Evolutionary conservation across 2,888 invertebrate genomes (phyloP).

Genomic region (Parelbella ahira): DNA sequence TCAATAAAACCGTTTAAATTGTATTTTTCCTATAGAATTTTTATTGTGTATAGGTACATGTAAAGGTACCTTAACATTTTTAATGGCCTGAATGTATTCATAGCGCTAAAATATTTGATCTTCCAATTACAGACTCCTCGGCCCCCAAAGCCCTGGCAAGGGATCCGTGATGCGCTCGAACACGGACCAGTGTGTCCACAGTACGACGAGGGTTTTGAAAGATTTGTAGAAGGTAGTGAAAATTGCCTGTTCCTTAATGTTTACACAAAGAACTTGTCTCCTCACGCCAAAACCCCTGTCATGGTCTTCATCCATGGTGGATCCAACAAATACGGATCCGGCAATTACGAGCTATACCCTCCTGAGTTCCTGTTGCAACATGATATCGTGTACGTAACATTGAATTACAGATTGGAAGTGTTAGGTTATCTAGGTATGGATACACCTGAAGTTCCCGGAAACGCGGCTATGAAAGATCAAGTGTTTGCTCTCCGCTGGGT

Average conservation of each 20-base stretch:
- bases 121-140: slow-evolving; percentile 48
- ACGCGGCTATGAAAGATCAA: background rate
- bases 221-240: slow-evolving; percentile 45
- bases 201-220: slow-evolving; percentile 36
- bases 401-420: slow-evolving; percentile 55
- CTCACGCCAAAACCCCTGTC: slow-evolving; percentile 48
- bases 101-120: too few relatives aligned
- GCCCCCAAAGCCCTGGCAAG: slow-evolving; percentile 49
- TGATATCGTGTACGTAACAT: slow-evolving; percentile 53
- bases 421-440: slow-evolving; percentile 36
- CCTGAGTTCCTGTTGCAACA: slow-evolving; percentile 58
- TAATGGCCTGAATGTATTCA: too few relatives aligned
- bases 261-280: slow-evolving; percentile 44
- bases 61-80: too few relatives aligned
- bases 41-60: too few relatives aligned
- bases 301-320: slow-evolving; percentile 71
- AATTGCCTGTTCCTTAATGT: slow-evolving; percentile 60
- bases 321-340: slow-evolving; percentile 54
- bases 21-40: too few relatives aligned
- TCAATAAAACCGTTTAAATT: too few relatives aligned
- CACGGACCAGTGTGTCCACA: slow-evolving; percentile 60
- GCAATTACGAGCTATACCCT: slow-evolving; percentile 47
- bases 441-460: slow-evolving; percentile 1
- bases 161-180: slow-evolving; percentile 48
- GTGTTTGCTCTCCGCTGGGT: background rate